These are phyloP conservation scores for Strix aluco DNA, from an alignment of 2,113 vertebrate species.

Conservation along the genomic window DNA sequence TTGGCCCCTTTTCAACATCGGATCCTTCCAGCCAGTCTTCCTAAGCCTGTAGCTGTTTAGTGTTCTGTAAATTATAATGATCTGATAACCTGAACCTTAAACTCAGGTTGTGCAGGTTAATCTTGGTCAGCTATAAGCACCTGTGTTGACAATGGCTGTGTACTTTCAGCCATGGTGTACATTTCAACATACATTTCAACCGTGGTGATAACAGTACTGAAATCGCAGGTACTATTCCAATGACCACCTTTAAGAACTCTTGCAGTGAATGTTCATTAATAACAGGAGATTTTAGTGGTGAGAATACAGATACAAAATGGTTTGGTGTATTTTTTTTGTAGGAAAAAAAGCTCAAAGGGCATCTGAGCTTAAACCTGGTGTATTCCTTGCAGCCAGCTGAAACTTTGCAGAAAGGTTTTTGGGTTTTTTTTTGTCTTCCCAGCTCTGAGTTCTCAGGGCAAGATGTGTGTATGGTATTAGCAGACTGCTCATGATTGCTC, in stretches of 20 bases:
- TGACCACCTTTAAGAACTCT: not conserved
- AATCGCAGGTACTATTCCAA: not conserved
- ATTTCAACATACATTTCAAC: too few species aligned
- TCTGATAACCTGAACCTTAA: not conserved
- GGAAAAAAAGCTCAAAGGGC: not conserved
- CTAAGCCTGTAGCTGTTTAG: not conserved
- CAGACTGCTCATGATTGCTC: not conserved
- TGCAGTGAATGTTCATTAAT: not conserved
- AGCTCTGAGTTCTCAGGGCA: not conserved
- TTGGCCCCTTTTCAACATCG: not conserved
- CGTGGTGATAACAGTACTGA: not conserved
- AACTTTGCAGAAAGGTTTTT: not conserved
- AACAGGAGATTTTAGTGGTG: not conserved
- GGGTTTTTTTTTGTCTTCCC: not conserved
- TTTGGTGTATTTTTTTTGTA: not conserved
- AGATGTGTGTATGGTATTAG: fast-evolving
- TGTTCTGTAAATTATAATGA: not conserved
- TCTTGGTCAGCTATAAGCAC: not conserved
- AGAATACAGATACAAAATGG: not conserved
- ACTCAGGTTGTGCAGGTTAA: not conserved
- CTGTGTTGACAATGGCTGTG: not conserved
- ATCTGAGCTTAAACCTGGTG: not conserved
- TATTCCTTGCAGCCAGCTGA: not conserved
- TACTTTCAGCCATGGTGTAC: not conserved
- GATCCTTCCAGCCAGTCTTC: not conserved